These are phyloP conservation scores for Blomia tropicalis DNA, from an alignment of 2,888 invertebrate genomes.

Conservation along the genomic window DNA sequence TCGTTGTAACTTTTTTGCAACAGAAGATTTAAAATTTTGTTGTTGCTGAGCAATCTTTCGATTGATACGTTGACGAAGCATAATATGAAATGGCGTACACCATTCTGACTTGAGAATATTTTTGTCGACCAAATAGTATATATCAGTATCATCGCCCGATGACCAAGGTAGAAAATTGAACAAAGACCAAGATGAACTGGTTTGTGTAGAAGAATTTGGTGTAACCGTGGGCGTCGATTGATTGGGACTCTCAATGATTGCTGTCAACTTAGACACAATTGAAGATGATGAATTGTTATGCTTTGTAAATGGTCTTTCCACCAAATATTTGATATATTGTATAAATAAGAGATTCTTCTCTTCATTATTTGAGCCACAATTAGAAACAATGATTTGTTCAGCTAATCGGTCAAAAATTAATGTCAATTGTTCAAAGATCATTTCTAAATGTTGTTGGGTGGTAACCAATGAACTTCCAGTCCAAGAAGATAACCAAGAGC, in stretches of 20 bases:
- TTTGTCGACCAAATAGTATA: background rate
- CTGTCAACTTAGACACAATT: background rate
- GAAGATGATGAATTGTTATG: background rate
- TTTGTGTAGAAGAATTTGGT: background rate
- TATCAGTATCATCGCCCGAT: background rate
- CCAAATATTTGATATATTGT: background rate
- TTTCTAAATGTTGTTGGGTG: background rate
- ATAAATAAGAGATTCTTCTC: background rate
- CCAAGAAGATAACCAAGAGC: background rate
- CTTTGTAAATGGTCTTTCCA: background rate
- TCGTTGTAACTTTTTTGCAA: conserved; percentile 2
- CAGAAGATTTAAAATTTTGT: background rate
- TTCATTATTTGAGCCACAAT: too few species aligned
- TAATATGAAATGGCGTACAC: conserved; percentile 24
- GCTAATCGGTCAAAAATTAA: background rate
- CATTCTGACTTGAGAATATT: conserved; percentile 16
- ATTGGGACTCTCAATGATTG: background rate
- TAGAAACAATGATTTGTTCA: background rate
- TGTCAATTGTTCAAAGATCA: background rate
- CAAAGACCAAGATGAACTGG: background rate
- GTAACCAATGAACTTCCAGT: background rate
- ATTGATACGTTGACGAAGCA: conserved; percentile 17
- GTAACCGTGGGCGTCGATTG: background rate
- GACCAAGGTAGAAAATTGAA: conserved; percentile 3
- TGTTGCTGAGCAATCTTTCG: background rate